Evolutionary conservation across 2,113 vertebrate genomes (phyloP).

Genomic region (Hystrix cristata): DNA sequence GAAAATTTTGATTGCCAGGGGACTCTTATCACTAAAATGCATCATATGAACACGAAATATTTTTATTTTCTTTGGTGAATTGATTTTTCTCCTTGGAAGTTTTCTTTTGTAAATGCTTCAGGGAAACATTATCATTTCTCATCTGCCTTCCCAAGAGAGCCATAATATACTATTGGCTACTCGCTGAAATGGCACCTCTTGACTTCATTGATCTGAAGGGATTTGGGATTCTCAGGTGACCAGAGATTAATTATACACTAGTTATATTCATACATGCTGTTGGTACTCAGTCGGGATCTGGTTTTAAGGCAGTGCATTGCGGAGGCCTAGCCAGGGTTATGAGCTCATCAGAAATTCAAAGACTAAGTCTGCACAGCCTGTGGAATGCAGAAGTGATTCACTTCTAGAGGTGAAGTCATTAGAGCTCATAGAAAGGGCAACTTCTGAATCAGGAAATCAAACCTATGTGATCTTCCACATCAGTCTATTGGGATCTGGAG

Average conservation of each 20-base stretch:
- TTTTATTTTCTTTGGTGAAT: slow-evolving; percentile 64
- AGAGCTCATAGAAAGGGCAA: slow-evolving; percentile 1
- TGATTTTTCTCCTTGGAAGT: slow-evolving; percentile 19
- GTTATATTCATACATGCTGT: slow-evolving; percentile 44
- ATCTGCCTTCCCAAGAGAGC: slow-evolving; percentile 65
- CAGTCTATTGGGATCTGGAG: background rate
- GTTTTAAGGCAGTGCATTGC: background rate
- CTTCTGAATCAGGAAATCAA: slow-evolving; percentile 42
- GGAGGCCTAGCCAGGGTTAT: slow-evolving; percentile 21
- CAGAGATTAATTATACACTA: slow-evolving; percentile 57
- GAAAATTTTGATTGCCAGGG: slow-evolving; percentile 9
- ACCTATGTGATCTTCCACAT: background rate
- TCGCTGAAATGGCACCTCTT: slow-evolving; percentile 63
- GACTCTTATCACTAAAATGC: slow-evolving; percentile 22
- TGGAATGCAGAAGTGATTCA: slow-evolving; percentile 40
- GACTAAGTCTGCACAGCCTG: background rate
- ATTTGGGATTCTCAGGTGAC: slow-evolving; percentile 40
- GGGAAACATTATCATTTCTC: slow-evolving; percentile 49
- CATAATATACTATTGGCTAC: slow-evolving; percentile 68
- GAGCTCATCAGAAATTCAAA: slow-evolving; percentile 55
- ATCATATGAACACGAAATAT: background rate
- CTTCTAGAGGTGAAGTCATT: slow-evolving; percentile 46
- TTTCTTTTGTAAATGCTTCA: slow-evolving; percentile 60
- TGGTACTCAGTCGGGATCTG: background rate
- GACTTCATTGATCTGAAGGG: slow-evolving; percentile 63